A percentile compares a stretch with the other conserved stretches of the same genome.
phyloP scores from a whole-genome alignment of 2,113 vertebrate genomes.

The Calidris pygmaea region DNA sequence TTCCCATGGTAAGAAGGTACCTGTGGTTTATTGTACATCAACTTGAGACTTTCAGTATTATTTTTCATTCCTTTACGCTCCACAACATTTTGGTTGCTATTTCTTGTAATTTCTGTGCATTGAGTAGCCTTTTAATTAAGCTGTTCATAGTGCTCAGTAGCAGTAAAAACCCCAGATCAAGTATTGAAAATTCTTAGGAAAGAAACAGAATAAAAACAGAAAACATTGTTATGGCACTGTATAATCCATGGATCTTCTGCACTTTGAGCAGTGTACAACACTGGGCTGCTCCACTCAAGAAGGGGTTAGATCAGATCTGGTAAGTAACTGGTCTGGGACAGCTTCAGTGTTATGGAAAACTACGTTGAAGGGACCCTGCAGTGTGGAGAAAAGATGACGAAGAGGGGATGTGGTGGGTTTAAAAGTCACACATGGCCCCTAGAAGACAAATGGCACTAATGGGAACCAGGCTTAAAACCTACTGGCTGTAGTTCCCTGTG shows the following conservation, averaged over 20 bases:
- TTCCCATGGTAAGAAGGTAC: constrained; percentile 37
- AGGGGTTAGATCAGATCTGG: not conserved
- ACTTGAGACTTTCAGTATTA: constrained; percentile 43
- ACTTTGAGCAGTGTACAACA: not conserved
- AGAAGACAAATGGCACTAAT: not conserved
- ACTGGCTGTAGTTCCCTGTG: not conserved
- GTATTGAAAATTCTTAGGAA: not conserved
- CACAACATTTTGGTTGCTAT: constrained; percentile 35
- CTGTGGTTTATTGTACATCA: constrained; percentile 19
- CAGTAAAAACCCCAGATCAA: not conserved
- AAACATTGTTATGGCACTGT: not conserved
- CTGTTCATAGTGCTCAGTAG: constrained; percentile 13
- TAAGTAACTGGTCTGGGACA: not conserved
- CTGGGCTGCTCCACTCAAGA: not conserved
- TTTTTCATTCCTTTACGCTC: constrained; percentile 42
- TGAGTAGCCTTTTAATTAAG: constrained; percentile 25
- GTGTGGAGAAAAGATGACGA: not conserved
- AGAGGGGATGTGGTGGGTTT: not conserved
- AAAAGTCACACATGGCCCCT: not conserved
- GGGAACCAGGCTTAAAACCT: not conserved
- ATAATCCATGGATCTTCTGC: not conserved
- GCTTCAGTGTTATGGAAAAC: not conserved
- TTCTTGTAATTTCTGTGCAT: constrained; percentile 38
- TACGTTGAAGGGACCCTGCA: not conserved
- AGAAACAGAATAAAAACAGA: not conserved